Base-by-base conservation (phyloP, 2,797 vertebrate genomes). In the Anableps anableps region DNA sequence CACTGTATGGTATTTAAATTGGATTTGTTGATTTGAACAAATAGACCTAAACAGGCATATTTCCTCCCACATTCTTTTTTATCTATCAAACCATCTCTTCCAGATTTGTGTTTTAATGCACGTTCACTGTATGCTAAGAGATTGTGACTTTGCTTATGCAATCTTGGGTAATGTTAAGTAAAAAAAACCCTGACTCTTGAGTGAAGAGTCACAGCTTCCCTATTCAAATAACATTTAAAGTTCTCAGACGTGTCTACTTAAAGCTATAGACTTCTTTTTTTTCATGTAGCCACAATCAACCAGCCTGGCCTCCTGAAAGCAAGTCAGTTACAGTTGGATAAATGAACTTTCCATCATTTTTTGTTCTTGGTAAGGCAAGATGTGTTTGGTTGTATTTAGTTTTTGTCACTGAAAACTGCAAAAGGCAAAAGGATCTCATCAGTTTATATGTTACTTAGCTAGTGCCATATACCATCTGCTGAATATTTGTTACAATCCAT, bases 161-260 rank as follows among this genome's bases (percentile, higher is more conserved):
- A 62, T 50, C 21, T 50, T 79, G 71, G 60, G 71, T 64, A 79
- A 79, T 55, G 38, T 58, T n/a, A n/a, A 73, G n/a, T 62, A 38
- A 62, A 73, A 34, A 29, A 3, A 77, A 17, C 1, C 60, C 48
- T 48, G 76, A 58, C 26, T 34, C 62, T 70, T 21, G 72, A 80
- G 77, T 75, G 34, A 80, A 81, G 60, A 75, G 47, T 5, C 41
- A 78, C 23, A 45, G 31, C 79, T 77, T 82, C 19, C 0, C 74
- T 77, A 83, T 92, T 88, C 79, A 89, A 83, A 88, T 89, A 85
- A 78, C 51, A 48, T 85, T 85, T 83, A 43, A 74, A 82, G 83
- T 88, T 85, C 83, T 87, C 76, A 83, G 75, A 83, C 72, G 75
- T 80, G 85, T 80, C 47, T 64, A 68, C 77, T 75, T 77, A 85